Evolutionary conservation across 2,888 invertebrate genomes (phyloP), one percentile per base, ranked within the genome.

Genomic region (Eupithecia tripunctaria): DNA sequence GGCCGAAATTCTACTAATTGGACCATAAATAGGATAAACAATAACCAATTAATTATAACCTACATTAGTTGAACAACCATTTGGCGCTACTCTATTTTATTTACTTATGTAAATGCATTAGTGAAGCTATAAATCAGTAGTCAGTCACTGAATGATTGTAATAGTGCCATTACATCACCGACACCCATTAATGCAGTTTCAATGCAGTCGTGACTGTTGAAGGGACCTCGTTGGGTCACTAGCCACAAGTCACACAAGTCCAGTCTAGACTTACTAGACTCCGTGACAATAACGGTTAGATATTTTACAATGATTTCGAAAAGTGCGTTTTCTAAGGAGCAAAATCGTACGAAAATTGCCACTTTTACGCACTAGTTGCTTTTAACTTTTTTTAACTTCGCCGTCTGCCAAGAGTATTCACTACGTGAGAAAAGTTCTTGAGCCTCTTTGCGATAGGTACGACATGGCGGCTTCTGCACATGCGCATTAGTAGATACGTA

Each of bases 91-190:
- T 63, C 59, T 38, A 12, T 63, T 43, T 66, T 63, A 68, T 75
- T 74, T 75, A 73, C 25, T 25, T 51, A 78, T 72, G 72, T 62
- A 72, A 74, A 74, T 79, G 29, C 15, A 71, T 66, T 73, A 18
- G 47, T 63, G 29, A 68, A 69, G 56, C 72, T 64, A 79, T 78
- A 77, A 78, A 79, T 78, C 77, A 78, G 74, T 70, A 47, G 76
- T 76, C 71, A 73, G 70, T 68, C 71, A 75, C 74, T 76, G 77
- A 76, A 76, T 76, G 75, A 75, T 76, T 78, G 73, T 75, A 70
- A 77, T 78, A 70, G 68, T 70, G 70, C 38, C 67, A 78, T 79
- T 78, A 77, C 78, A 75, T 79, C 79, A 79, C 65, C 66, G n/a
- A 68, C 65, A 70, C 43, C 70, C 51, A 68, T 77, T 77, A 74